A percentile compares a stretch with the other conserved stretches of the same genome.
Evolutionary conservation across 2,888 invertebrate species (phyloP).

Genomic region (Priapulus caudatus): DNA sequence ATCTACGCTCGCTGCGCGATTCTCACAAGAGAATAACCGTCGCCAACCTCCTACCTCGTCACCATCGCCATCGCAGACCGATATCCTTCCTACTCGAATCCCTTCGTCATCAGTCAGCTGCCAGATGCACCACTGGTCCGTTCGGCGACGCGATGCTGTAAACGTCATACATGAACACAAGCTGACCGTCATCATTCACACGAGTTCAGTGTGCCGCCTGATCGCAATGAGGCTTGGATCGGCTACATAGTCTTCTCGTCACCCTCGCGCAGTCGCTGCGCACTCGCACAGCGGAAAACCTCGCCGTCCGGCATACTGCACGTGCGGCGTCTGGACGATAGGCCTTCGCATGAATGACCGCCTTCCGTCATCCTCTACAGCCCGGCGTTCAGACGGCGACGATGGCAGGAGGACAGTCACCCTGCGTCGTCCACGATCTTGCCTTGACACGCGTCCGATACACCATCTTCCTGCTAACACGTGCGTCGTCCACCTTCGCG

Average conservation of each 20-base stretch:
- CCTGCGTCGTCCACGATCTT: slow-evolving; percentile 53
- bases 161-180: neutral
- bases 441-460: slow-evolving; percentile 37
- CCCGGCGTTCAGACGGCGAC: too few species aligned
- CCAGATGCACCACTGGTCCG: neutral
- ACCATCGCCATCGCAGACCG: slow-evolving; percentile 40
- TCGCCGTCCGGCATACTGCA: slow-evolving; percentile 62
- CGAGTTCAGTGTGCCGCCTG: neutral
- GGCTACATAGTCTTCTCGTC: neutral
- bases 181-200: neutral
- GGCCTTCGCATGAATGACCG: neutral
- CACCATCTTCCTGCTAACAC: slow-evolving; percentile 73
- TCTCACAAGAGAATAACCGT: neutral
- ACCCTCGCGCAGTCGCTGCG: slow-evolving; percentile 75
- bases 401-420: too few species aligned
- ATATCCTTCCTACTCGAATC: neutral
- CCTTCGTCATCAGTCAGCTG: neutral
- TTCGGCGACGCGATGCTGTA: neutral
- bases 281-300: slow-evolving; percentile 69
- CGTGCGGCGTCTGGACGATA: slow-evolving; percentile 74
- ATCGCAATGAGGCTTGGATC: neutral
- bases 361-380: neutral
- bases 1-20: neutral
- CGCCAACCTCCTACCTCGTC: neutral
- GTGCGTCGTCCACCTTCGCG: neutral